Evolutionary conservation across 1,140 invertebrate genomes (phyloP), one percentile per base, ranked within the genome.

Genomic region (Vanessa atalanta): DNA sequence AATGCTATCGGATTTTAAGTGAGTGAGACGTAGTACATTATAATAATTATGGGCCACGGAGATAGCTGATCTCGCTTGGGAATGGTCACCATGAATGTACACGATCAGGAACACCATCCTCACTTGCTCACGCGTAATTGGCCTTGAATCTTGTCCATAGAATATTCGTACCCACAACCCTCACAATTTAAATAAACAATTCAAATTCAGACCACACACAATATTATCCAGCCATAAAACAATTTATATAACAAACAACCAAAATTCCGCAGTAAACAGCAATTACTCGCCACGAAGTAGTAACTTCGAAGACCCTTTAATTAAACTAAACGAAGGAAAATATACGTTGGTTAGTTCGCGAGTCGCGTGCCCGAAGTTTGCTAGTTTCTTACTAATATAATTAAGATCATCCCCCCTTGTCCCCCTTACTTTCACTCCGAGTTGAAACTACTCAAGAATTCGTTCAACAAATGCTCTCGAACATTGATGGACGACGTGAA

Each of bases 311-410:
- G 70, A 72, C 63, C 70, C 63, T 72, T 72, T 72, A 72, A 72
- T 72, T 72, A 72, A 72, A 72, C 50, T 72, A 72, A 72, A 72
- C 70, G 63, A 65, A 72, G 70, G 70, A 72, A 72, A 72, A 60
- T 72, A 72, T 72, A 72, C 70, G 70, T 11, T 51, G 51, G 70
- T 72, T 65, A 72, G 70, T 72, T 65, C 63, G 57, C 68, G 64
- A 72, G 48, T 72, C 63, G 70, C 70, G 70, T 57, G 70, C 63
- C 63, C 37, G 0, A 64, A 72, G 70, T 65, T 57, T 31, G 50
- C 48, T 23, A 23, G 37, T 66, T 66, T 51, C 26, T 65, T 64
- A 55, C 70, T 72, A 72, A 72, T 72, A 65, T 72, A 65, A 72
- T 72, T 72, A 72, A 72, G 70, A 72, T 66, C 70, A 72, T 72